These are phyloP conservation scores for Mus spretus DNA, from an alignment of 2,797 vertebrate species.

Conservation along the genomic window DNA sequence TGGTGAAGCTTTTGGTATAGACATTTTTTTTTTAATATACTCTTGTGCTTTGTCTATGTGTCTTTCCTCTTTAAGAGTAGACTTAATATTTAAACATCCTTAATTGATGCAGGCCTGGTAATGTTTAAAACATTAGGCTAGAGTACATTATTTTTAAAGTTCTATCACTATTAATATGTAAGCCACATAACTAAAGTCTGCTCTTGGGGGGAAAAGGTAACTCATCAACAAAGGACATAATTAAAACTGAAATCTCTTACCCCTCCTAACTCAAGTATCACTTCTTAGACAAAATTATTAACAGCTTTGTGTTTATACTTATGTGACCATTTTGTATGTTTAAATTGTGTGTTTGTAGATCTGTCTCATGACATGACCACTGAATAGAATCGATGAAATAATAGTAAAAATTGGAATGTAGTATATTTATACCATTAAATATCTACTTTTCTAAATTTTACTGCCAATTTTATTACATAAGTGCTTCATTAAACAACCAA, in stretches of 20 bases:
- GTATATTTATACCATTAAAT: neutral
- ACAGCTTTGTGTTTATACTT: neutral
- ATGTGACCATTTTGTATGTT: neutral
- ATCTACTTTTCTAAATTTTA: neutral
- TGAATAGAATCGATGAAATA: slow-evolving; percentile 35
- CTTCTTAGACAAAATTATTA: neutral
- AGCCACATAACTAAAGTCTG: neutral
- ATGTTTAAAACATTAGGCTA: slow-evolving; percentile 7
- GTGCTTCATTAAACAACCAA: neutral
- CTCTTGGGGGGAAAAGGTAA: neutral
- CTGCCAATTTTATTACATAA: neutral
- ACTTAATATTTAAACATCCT: slow-evolving; percentile 48
- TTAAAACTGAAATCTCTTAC: neutral
- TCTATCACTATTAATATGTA: neutral
- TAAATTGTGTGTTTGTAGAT: neutral
- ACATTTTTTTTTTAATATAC: slow-evolving; percentile 28
- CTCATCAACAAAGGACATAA: neutral
- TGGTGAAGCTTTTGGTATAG: neutral
- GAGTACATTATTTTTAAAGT: neutral
- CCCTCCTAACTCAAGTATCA: neutral
- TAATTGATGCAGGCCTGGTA: neutral
- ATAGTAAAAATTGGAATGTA: slow-evolving; percentile 5
- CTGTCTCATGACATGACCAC: neutral
- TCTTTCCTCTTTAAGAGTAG: neutral
- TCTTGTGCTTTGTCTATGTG: neutral